A percentile compares a stretch with the other conserved stretches of the same genome.
Conservation (phyloP, 1,140 invertebrate genomes). For the Mizuhopecten yessoensis region DNA sequence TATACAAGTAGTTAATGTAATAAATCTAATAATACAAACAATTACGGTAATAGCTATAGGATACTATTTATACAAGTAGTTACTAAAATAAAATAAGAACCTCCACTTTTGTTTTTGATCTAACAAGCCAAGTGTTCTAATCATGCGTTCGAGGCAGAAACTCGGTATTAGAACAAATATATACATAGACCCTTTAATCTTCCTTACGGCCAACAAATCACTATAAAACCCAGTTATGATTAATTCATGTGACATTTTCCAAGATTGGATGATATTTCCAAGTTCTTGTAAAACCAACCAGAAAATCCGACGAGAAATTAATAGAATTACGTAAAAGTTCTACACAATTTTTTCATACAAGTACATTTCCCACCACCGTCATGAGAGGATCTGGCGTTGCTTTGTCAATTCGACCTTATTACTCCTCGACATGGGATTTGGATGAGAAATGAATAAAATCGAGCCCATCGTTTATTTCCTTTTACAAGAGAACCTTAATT, state of each 20-base stretch:
- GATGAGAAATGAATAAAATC: constrained; percentile 19
- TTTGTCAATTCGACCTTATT: background rate
- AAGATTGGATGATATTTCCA: background rate
- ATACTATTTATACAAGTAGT: no score
- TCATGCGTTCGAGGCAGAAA: no score
- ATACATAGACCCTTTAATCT: background rate
- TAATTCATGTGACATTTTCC: background rate
- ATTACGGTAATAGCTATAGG: no score
- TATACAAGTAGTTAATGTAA: no score
- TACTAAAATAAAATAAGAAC: no score
- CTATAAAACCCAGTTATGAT: background rate
- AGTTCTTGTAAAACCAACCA: background rate
- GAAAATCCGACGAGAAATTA: background rate
- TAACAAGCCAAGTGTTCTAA: no score
- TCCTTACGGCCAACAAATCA: background rate
- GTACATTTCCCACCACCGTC: background rate
- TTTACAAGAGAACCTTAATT: background rate
- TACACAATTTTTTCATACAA: background rate
- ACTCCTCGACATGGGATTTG: background rate
- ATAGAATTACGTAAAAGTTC: constrained; percentile 14
- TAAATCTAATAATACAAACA: no score
- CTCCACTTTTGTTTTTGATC: no score
- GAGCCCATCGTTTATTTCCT: background rate
- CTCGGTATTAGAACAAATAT: no score
- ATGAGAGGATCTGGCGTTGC: background rate